Percentiles rank a stretch among this genome's conserved stretches.
These are phyloP conservation scores for Alethe diademata DNA, from an alignment of 2,113 vertebrate species.

Conservation along the genomic window DNA sequence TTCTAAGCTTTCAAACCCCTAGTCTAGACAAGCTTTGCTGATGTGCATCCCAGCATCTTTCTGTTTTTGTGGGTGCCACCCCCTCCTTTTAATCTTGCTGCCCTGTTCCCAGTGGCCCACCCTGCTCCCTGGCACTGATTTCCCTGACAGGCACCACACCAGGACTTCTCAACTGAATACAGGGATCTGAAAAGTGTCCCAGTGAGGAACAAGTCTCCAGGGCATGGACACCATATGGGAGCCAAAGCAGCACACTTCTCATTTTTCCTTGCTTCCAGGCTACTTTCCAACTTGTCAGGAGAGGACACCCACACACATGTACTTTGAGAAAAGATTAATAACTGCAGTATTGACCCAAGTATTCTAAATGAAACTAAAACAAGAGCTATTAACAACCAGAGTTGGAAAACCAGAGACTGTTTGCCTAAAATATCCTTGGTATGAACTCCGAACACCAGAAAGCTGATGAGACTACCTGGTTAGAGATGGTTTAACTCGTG, in stretches of 20 bases:
- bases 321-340: background rate
- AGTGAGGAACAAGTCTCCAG: background rate
- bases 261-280: background rate
- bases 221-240: background rate
- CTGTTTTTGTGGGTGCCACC: background rate
- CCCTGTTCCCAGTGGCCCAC: background rate
- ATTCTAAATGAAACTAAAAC: background rate
- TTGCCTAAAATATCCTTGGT: background rate
- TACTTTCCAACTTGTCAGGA: background rate
- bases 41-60: accelerated
- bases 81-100: background rate
- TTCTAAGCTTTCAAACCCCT: background rate
- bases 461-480: background rate
- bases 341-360: background rate
- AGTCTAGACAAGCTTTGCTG: background rate
- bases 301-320: background rate
- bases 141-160: background rate
- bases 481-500: background rate
- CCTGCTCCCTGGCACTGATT: background rate
- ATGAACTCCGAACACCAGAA: background rate
- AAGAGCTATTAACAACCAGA: background rate
- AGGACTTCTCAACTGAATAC: background rate
- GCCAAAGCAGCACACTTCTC: background rate
- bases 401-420: background rate
- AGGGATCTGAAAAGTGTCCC: background rate